A percentile compares a stretch with the other conserved stretches of the same genome.
These are phyloP conservation scores for Mohoua ochrocephala DNA, from an alignment of 2,113 vertebrate genomes.

Conservation along the genomic window DNA sequence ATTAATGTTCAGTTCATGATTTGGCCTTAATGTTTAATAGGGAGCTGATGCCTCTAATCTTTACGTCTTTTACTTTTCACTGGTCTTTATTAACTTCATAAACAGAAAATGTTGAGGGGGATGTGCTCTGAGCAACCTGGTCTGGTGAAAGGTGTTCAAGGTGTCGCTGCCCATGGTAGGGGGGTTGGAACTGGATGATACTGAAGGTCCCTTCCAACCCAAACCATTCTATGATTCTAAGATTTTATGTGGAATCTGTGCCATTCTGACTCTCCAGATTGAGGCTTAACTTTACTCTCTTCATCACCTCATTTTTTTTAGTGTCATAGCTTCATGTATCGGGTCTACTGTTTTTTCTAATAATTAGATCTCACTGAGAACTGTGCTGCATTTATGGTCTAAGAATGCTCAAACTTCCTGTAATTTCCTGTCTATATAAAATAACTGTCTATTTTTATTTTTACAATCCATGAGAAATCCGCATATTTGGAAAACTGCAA, in stretches of 20 bases:
- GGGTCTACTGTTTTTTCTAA: neutral
- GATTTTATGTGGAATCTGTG: neutral
- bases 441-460: neutral
- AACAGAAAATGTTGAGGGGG: neutral
- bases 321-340: neutral
- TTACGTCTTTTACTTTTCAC: neutral
- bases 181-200: neutral
- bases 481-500: neutral
- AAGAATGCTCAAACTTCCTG: neutral
- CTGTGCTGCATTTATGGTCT: neutral
- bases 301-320: neutral
- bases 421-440: neutral
- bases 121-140: neutral
- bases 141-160: neutral
- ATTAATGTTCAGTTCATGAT: neutral
- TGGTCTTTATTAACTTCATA: neutral
- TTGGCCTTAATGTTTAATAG: neutral
- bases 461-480: neutral
- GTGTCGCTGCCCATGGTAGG: neutral
- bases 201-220: neutral
- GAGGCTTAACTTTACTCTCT: neutral
- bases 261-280: neutral
- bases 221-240: neutral
- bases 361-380: neutral
- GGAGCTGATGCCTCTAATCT: neutral